Percentiles rank a stretch among this genome's conserved stretches.
Evolutionary conservation across 1,140 invertebrate species (phyloP).

Genomic region (Bombus confusus): DNA sequence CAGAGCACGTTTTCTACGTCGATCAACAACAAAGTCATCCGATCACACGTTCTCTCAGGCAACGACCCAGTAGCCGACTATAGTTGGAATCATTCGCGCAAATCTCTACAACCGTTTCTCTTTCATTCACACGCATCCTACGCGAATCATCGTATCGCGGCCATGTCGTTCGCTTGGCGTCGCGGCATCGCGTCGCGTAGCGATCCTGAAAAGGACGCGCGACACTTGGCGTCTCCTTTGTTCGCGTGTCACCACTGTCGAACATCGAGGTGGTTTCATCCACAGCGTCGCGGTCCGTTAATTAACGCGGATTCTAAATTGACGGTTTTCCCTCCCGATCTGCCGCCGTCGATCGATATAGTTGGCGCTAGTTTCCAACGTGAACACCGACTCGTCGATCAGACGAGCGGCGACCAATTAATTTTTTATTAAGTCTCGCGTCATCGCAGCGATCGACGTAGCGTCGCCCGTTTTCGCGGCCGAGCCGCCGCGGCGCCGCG

Average conservation of each 20-base stretch:
- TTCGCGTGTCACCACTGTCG: not conserved
- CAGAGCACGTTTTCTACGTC: constrained; percentile 73
- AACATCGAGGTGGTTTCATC: not conserved
- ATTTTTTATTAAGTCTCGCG: constrained; percentile 11
- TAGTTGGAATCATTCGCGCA: too few species aligned
- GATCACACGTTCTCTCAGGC: constrained; percentile 48
- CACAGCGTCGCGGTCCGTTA: not conserved
- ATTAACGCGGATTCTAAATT: not conserved
- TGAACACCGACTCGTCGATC: not conserved
- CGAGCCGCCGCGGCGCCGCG: not conserved
- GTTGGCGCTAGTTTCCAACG: not conserved
- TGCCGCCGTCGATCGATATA: not conserved
- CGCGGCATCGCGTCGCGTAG: not conserved
- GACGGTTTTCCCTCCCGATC: too few species aligned
- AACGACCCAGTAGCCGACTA: not conserved
- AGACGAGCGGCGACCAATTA: not conserved
- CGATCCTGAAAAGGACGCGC: not conserved
- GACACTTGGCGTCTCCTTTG: not conserved
- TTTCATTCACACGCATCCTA: constrained; percentile 22
- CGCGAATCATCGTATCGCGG: too few species aligned
- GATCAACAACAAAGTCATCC: constrained; percentile 54
- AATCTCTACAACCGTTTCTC: constrained; percentile 4
- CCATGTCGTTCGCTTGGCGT: not conserved
- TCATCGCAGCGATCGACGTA: not conserved
- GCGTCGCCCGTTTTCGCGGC: constrained; percentile 32